These are phyloP conservation scores for Chloroceryle inda DNA, from an alignment of 2,797 vertebrate genomes.

Conservation along the genomic window DNA sequence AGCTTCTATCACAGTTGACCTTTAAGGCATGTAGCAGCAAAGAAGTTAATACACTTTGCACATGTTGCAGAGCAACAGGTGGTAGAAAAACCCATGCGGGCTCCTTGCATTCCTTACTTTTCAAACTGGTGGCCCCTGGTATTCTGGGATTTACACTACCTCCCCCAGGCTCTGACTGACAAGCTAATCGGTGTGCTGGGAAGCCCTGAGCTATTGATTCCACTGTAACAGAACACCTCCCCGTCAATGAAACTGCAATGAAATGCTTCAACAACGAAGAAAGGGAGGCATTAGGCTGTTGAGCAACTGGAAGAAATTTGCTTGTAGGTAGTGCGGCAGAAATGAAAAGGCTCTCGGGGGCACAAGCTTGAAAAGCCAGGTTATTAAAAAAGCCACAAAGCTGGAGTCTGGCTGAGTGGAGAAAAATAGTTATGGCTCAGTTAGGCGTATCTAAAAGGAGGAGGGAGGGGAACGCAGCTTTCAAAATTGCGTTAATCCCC, in stretches of 20 bases:
- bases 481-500: conserved; percentile 94
- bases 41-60: conserved; percentile 97
- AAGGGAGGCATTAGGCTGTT: conserved; percentile 91
- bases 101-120: conserved; percentile 91
- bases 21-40: conserved; percentile 91
- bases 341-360: conserved; percentile 93
- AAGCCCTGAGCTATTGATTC: conserved; percentile 96
- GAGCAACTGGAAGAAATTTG: conserved; percentile 96
- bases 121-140: conserved; percentile 93
- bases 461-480: conserved; percentile 86
- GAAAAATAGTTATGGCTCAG: conserved; percentile 93
- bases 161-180: conserved; percentile 96
- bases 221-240: conserved; percentile 96
- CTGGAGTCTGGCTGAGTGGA: conserved; percentile 91
- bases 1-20: conserved; percentile 79
- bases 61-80: conserved; percentile 97
- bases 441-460: conserved; percentile 91
- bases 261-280: conserved; percentile 96
- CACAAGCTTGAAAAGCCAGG: conserved; percentile 92
- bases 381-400: conserved; percentile 98
- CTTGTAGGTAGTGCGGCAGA: conserved; percentile 90
- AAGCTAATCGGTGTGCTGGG: conserved; percentile 96
- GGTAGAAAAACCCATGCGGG: conserved; percentile 86
- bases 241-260: conserved; percentile 96
- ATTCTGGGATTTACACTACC: conserved; percentile 93